Evolutionary conservation across 1,140 invertebrate genomes (phyloP), one percentile per base, ranked within the genome.

Genomic region (Diorhabda carinulata): DNA sequence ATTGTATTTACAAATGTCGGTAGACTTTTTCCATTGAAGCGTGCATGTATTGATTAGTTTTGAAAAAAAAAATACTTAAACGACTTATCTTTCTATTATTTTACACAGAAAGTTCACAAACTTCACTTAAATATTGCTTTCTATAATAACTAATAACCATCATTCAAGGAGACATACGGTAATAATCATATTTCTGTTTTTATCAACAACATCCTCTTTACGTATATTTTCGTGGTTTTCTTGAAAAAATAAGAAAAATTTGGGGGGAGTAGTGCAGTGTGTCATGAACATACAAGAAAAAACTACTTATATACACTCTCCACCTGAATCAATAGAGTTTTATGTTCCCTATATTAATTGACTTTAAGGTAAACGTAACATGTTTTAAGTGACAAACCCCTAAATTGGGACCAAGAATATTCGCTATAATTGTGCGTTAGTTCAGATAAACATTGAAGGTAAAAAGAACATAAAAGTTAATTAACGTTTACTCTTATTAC

Each of bases 301-400:
- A 57, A 76, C 68, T 70, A 74, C 69, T 57, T 72, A 78, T 80
- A 66, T 78, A 78, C 75, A 79, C 72, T 74, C 70, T 78, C 70
- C 75, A 74, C 73, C 72, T 78, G 78, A 71, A 74, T 78, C 74
- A 79, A 77, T 78, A 80, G 74, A 77, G 75, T 73, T 52, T 52
- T 76, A 79, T 81, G 80, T 80, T 81, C 80, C 80, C 80, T 81
- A 81, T 77, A 80, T 75, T 81, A 81, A 81, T 81, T 81, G 80
- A 81, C 80, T 80, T 80, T 78, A 80, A 81, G 78, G 78, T 81
- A 77, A 81, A 79, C 78, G 78, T 73, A 79, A 80, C 77, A 78
- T 78, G 73, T 77, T 74, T 65, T 47, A 62, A 64, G 61, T 60
- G 68, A 64, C 57, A 67, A 41, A 60, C 57, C 57, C 43, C 44